These are phyloP conservation scores for Sarcophaga carnaria DNA, from an alignment of 2,888 invertebrate genomes.

Conservation along the genomic window DNA sequence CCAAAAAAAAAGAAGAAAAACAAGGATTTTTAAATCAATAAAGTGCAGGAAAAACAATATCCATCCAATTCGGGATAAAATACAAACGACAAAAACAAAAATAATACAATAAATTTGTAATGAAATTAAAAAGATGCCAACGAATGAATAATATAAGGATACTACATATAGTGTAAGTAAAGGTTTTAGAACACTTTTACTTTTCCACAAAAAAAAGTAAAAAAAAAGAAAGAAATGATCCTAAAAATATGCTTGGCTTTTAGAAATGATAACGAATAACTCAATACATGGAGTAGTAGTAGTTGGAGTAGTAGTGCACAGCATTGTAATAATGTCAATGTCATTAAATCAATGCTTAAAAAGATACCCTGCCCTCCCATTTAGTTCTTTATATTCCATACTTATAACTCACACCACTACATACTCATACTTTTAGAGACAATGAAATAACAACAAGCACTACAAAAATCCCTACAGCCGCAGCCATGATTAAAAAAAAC, in stretches of 20 bases:
- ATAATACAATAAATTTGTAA: neutral
- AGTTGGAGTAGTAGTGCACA: conserved; percentile 50
- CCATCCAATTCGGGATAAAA: neutral
- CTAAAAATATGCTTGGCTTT: conserved; percentile 10
- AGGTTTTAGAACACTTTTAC: conserved; percentile 49
- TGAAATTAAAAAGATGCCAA: neutral
- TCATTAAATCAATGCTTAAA: conserved; percentile 80
- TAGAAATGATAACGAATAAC: neutral
- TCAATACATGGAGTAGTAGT: neutral
- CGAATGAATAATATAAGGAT: no score
- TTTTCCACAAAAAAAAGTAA: neutral
- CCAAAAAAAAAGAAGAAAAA: neutral
- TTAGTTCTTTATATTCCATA: neutral
- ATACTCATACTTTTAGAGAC: neutral
- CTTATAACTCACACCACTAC: neutral
- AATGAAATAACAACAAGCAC: neutral
- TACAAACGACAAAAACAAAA: neutral
- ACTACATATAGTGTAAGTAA: neutral
- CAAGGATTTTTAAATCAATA: conserved; percentile 32
- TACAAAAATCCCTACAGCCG: conserved; percentile 46
- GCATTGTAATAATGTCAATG: conserved; percentile 75
- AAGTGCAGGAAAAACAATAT: conserved; percentile 32
- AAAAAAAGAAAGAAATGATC: neutral
- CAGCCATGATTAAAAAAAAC: conserved; percentile 39
- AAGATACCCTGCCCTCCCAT: conserved; percentile 71